Evolutionary conservation across 2,888 invertebrate species (phyloP).

Genomic region (Parnassius smintheus): DNA sequence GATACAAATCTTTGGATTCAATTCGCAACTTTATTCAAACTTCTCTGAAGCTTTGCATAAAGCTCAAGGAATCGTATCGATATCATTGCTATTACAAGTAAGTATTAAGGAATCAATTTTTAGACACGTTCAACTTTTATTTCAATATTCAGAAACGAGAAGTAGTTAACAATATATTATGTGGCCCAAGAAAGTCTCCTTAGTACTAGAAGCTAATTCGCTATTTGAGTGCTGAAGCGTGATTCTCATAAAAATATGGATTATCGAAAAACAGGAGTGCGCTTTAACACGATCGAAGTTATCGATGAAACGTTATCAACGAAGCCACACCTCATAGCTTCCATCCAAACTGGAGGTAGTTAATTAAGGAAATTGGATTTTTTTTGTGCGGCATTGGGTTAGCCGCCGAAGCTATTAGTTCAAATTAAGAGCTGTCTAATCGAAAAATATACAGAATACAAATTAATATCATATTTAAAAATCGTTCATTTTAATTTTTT

Average conservation of each 20-base stretch:
- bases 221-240: constrained; percentile 23
- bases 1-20: constrained; percentile 99
- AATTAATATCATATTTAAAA: background rate
- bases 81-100: constrained; percentile 97
- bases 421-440: constrained; percentile 74
- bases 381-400: constrained; percentile 72
- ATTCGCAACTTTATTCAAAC: constrained; percentile 97
- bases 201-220: constrained; percentile 16
- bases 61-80: constrained; percentile 97
- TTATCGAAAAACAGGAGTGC: constrained; percentile 40
- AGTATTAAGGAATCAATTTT: constrained; percentile 35
- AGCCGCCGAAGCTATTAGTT: constrained; percentile 76
- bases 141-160: no score
- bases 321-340: constrained; percentile 67
- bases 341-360: constrained; percentile 65
- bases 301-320: constrained; percentile 63
- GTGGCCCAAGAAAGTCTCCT: constrained; percentile 1
- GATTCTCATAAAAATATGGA: constrained; percentile 23
- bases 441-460: constrained; percentile 45
- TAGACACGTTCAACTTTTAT: no score
- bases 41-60: constrained; percentile 96
- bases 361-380: constrained; percentile 81
- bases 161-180: background rate
- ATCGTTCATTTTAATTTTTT: no score
- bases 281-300: constrained; percentile 62